Base-by-base conservation (phyloP, 2,797 vertebrate species). In the Odontamblyopus rebecca region DNA sequence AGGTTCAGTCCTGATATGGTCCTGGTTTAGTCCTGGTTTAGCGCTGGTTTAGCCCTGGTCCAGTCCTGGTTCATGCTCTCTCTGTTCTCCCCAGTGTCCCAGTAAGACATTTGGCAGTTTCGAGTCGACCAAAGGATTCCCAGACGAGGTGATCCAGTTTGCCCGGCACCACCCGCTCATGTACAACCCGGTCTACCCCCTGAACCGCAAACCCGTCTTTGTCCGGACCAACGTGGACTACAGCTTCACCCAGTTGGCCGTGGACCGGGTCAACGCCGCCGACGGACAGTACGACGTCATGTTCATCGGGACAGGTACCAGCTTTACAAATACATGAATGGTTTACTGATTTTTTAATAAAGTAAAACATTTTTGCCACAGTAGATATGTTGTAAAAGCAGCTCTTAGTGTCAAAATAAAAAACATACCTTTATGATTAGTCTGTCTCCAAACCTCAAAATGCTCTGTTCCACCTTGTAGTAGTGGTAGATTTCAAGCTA, bases 81-180 rank as follows among this genome's bases (percentile, higher is more conserved):
- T 66, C 44, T 35, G 1, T 57, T 0, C 0, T 32, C n/a, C 69
- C 69, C 44, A 99, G 98, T 99, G 98, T 83, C 98, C 98, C 81
- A 99, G 98, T 89, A 98, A 96, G 92, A 99, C 97, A 0, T 99
- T 98, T 0, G 98, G 97, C 75, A 98, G 96, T 87, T 99, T 99
- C 0, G 92, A 97, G 77, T 98, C 97, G 80, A 99, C 98, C n/a
- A 98, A 98, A 88, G 97, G 96, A 82, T 99, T 98, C 75, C 97
- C 98, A 0, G 98, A 99, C 0, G 96, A 98, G 0, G 97, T 99
- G 88, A 97, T 99, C 85, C 96, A 98, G 91, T 99, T 99, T 74
- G 97, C 97, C 0, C 93, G 98, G 19, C 97, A 98, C 89, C 98
- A 99, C 88, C 98, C 97, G 0, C 93, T 99, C 75, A 99, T 99